phyloP scores from a whole-genome alignment of 2,888 invertebrate genomes.

The Sepioteuthis lessoniana region DNA sequence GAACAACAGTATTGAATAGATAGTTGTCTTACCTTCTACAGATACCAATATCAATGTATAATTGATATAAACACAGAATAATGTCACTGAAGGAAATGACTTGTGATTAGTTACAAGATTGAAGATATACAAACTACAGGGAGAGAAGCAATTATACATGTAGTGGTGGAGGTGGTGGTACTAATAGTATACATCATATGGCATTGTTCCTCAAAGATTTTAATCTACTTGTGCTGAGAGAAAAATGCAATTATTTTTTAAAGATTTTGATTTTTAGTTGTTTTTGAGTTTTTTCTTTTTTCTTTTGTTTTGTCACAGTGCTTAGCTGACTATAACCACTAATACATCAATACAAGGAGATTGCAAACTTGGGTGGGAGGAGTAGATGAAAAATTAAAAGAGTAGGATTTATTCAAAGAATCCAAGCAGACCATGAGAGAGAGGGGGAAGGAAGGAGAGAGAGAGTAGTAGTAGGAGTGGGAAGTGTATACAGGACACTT shows the following conservation, averaged over 20 bases:
- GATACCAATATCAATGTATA: slow-evolving; percentile 5
- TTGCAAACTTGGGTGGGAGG: background rate
- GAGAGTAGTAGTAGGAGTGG: too few species aligned
- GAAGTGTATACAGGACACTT: background rate
- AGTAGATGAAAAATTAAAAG: background rate
- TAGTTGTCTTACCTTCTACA: background rate
- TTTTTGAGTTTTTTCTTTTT: background rate
- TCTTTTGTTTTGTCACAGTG: background rate
- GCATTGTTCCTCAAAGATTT: slow-evolving; percentile 33
- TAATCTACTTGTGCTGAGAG: slow-evolving; percentile 20
- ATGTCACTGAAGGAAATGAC: background rate
- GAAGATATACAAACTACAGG: background rate
- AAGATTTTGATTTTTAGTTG: background rate
- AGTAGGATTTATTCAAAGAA: background rate
- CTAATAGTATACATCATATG: background rate
- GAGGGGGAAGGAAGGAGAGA: background rate
- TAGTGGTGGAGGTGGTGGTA: too few species aligned
- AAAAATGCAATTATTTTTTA: background rate
- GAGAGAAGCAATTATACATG: background rate
- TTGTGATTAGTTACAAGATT: background rate
- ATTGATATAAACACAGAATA: background rate
- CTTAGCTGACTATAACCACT: background rate
- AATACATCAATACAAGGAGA: background rate
- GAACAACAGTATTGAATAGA: background rate
- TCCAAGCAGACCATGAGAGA: background rate